Base-by-base conservation (phyloP, 2,113 vertebrate genomes). In the Bubo bubo region DNA sequence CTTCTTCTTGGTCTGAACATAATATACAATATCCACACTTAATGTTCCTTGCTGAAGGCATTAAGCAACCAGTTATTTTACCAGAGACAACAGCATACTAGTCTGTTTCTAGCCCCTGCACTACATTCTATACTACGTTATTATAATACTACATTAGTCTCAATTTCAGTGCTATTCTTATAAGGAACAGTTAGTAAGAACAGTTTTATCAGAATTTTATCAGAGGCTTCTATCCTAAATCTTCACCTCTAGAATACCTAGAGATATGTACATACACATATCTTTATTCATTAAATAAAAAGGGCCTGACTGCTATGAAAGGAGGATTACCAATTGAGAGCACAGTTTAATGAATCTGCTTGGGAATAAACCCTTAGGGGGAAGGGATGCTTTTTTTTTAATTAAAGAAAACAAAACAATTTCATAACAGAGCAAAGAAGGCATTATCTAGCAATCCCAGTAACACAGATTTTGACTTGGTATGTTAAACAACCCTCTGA, bases 1-100 rank as follows among this genome's bases (percentile, higher is more conserved):
- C 22, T 63, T 68, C 49, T 28, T 74, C 70, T 59, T 67, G 66
- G 56, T 67, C 62, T 89, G 67, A 80, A 75, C 12, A 16, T 8
- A 34, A 49, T 1, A 43, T 28, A 56, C 0, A 0, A 1, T 35
- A 63, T 3, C 80, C 67, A 73, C 47, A 50, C 28, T 41, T 34
- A 8, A 4, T 16, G 43, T 19, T 91, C 55, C 37, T 24, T 73
- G 22, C 34, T 76, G 43, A 82, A 58, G 63, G 28, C 67, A 34
- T 16, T 34, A 70, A 73, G 39, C 43, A 88, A 24, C 30, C 83
- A 86, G 26, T 27, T 59, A 14, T 24, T 47, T 55, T 30, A 77
- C 47, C 9, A 2, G 23, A 86, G n/a, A 77, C 67, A 76, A 23
- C 18, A 85, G 64, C 28, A 41, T 4, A 26, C 4, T 24, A 2